These are phyloP conservation scores for Chrysolina haemoptera DNA, from an alignment of 2,888 invertebrate species.

Conservation along the genomic window DNA sequence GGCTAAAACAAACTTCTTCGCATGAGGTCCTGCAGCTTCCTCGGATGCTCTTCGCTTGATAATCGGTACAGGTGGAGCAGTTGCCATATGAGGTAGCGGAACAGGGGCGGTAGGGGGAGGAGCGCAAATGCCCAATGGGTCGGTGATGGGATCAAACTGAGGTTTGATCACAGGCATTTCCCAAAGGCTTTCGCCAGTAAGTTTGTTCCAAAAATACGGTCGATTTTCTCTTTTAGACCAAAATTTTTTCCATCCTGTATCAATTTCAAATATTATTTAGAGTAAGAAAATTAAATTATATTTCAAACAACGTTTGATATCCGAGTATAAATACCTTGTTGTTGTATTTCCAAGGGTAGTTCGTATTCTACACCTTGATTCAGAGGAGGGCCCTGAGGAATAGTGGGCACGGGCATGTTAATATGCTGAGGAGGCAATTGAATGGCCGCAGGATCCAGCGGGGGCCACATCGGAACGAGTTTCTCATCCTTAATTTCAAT, in stretches of 20 bases:
- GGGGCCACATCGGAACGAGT: conserved; percentile 62
- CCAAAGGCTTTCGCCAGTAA: conserved; percentile 97
- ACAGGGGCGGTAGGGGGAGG: conserved; percentile 49
- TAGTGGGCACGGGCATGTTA: conserved; percentile 74
- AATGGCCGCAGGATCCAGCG: conserved; percentile 61
- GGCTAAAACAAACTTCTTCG: conserved; percentile 81
- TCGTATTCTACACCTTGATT: conserved; percentile 69
- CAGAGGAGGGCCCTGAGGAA: conserved; percentile 74
- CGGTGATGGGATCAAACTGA: conserved; percentile 90
- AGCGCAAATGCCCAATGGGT: conserved; percentile 59
- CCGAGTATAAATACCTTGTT: conserved; percentile 78
- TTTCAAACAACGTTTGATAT: background rate
- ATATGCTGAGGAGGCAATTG: conserved; percentile 63
- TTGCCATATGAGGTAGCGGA: conserved; percentile 48
- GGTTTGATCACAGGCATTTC: conserved; percentile 90
- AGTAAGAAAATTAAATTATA: background rate
- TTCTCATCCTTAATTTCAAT: conserved; percentile 65
- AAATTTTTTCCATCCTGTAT: conserved; percentile 86
- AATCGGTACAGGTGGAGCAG: conserved; percentile 72
- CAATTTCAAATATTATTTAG: background rate
- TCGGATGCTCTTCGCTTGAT: conserved; percentile 86
- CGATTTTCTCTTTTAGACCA: conserved; percentile 97
- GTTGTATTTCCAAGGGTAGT: conserved; percentile 79
- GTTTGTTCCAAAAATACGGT: conserved; percentile 97
- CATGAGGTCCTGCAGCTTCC: conserved; percentile 78